These are phyloP conservation scores for Boulengeromyrus knoepffleri DNA, from an alignment of 2,113 vertebrate genomes.

Conservation along the genomic window DNA sequence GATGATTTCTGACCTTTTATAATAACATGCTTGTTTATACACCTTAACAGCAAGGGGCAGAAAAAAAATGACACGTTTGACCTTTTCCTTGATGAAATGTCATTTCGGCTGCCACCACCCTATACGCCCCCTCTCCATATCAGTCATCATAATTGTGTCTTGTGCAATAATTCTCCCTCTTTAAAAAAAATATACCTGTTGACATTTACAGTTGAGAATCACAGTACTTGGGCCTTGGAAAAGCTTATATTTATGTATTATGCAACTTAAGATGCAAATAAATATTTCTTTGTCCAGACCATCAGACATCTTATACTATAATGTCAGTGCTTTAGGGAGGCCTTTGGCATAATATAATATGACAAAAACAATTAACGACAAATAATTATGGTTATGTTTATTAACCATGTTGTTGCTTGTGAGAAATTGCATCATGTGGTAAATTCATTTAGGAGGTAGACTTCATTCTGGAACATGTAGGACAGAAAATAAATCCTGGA, in stretches of 20 bases:
- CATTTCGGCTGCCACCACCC: slow-evolving; percentile 40
- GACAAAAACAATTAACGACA: neutral
- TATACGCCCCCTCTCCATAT: slow-evolving; percentile 26
- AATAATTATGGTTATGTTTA: neutral
- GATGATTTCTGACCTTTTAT: slow-evolving; percentile 50
- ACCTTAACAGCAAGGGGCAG: slow-evolving; percentile 43
- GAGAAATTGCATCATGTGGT: neutral
- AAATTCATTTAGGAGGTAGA: neutral
- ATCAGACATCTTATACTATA: neutral
- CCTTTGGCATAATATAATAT: neutral
- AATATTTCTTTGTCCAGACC: neutral
- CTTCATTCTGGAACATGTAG: no score
- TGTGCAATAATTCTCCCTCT: slow-evolving; percentile 30
- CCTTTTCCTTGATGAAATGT: slow-evolving; percentile 55
- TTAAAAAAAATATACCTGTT: slow-evolving; percentile 11
- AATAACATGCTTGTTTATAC: slow-evolving; percentile 49
- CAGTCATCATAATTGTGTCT: slow-evolving; percentile 27
- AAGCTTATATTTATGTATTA: neutral
- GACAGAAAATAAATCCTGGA: no score
- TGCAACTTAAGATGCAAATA: neutral
- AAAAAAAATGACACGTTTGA: slow-evolving; percentile 56
- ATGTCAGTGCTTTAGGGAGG: neutral
- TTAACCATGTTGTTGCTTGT: neutral
- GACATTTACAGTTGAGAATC: neutral
- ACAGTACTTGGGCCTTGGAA: neutral